Evolutionary conservation across 2,113 vertebrate species (phyloP), one percentile per base, ranked within the genome.

Genomic region (Trichechus manatus): DNA sequence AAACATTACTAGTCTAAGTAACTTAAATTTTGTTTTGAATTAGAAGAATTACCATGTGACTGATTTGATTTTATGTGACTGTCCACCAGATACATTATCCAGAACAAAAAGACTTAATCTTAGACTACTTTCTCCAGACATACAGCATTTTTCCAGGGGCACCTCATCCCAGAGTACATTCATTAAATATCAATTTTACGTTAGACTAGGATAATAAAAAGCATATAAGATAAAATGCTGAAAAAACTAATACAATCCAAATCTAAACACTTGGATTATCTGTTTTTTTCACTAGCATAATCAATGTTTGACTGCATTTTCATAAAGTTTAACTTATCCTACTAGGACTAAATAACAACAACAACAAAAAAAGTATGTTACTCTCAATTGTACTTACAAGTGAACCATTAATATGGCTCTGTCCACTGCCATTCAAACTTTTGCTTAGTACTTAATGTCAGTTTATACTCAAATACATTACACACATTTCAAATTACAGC

Each of bases 21-120:
- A 96, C 31, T 72, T 93, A 81, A 63, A 56, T 77, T 95, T 88
- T 79, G 77, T 44, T 97, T 81, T 75, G 83, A 80, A 95, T 53
- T 50, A 68, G 22, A 86, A 78, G 74, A 63, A 90, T 39, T 78
- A 59, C 15, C 61, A 14, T 87, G 31, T 72, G 25, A 83, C 31
- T 95, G 42, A 92, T n/a, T 6, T 23, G 78, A 19, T 50, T 89
- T 81, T 23, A 91, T 75, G n/a, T 82, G 3, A 47, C 36, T 70
- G 23, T 83, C 33, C n/a, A 96, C 1, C 66, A 44, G 6, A 93
- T 15, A 83, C 47, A 66, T 44, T 80, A 74, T 78, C 27, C 36
- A 82, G 61, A 95, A 83, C 61, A 83, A 77, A 91, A 89, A 85
- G 14, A 75, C 25, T 85, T 84, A 88, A 85, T 47, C 25, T 74